Evolutionary conservation across 2,113 vertebrate genomes (phyloP), one percentile per base, ranked within the genome.

Genomic region (Dasypus novemcinctus): DNA sequence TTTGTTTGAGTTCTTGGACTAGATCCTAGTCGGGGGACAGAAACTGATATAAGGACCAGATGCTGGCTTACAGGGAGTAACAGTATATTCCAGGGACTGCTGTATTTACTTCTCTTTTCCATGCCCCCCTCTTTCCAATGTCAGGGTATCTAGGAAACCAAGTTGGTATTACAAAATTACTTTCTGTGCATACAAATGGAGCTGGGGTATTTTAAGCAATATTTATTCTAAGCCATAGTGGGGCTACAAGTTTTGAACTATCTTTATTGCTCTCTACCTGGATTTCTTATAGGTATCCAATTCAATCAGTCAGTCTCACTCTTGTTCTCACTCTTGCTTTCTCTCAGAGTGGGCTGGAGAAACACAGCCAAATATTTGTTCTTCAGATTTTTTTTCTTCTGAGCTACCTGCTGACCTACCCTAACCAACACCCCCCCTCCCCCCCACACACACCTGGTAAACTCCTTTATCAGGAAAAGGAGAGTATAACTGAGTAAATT

Each of bases 11-110:
- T 63, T 57, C 31, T 90, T 87, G 69, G 46, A 31, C 18, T 74
- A 0, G 13, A 20, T 43, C 43, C 23, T 54, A 6, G 41, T 68
- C 41, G 25, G 57, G 38, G 20, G 21, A 68, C 41, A 11, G 33
- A n/a, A 72, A 72, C 33, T 52, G 41, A 61, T 27, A 14, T 27
- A 17, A 9, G 36, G 25, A 72, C 41, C 52, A 17, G 33, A 61
- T 33, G 7, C 4, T 25, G 21, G 0, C 38, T 68, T 38, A 20
- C 14, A 10, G 11, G 6, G 54, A 21, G 11, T 23, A 31, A 14
- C 2, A 27, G 72, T 1, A 2, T 29, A 2, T 64, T 36, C 15
- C 74, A 6, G 0, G 1, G 21, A 23, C 36, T 13, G 0, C 59
- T 18, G 7, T 29, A 1, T 31, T 52, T 11, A 0, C 36, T 1